Evolutionary conservation across 2,113 vertebrate species (phyloP), one percentile per base, ranked within the genome.

Genomic region (Lophura nycthemera): DNA sequence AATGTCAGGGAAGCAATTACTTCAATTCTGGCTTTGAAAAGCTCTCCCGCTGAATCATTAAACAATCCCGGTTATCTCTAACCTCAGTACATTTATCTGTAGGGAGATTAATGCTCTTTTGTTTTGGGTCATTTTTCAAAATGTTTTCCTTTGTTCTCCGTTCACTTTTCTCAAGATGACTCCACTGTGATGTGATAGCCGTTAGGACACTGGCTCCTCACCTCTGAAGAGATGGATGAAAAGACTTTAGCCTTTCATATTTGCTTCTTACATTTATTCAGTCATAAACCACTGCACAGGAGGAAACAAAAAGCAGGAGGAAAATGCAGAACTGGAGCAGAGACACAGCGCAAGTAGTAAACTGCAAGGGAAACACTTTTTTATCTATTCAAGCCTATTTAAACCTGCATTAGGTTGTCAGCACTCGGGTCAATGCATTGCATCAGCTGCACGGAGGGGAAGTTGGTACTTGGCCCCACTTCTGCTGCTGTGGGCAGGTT

Each of bases 101-200:
- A 77, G 47, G 52, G 57, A 83, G 79, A 92, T 83, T 30, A 72
- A 88, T 72, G 65, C 11, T 83, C 34, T 81, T 92, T 52, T 52
- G 72, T 30, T 69, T 20, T 15, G 54, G 79, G 63, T 84, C 15
- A 86, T 95, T 90, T 79, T 83, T 91, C 83, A 88, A 88, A 69
- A 64, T 25, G 38, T 43, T 83, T 95, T 92, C 48, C 56, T 93
- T 38, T 83, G 13, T 25, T 92, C 79, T 34, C 48, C 43, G 24
- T 48, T 88, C 22, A 40, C 91, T 92, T 95, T 89, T 90, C 70
- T 91, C 75, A 81, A 56, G 79, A 80, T 61, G 67, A 40, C 20
- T 78, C 66, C 74, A 6, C 71, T 92, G 45, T 10, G 2, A 9
- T 25, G 32, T 1, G 4, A 36, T 77, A n/a, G 30, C 71, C 18